Evolutionary conservation across 2,113 vertebrate species (phyloP), one percentile per base, ranked within the genome.

Genomic region (Cynocephalus volans): DNA sequence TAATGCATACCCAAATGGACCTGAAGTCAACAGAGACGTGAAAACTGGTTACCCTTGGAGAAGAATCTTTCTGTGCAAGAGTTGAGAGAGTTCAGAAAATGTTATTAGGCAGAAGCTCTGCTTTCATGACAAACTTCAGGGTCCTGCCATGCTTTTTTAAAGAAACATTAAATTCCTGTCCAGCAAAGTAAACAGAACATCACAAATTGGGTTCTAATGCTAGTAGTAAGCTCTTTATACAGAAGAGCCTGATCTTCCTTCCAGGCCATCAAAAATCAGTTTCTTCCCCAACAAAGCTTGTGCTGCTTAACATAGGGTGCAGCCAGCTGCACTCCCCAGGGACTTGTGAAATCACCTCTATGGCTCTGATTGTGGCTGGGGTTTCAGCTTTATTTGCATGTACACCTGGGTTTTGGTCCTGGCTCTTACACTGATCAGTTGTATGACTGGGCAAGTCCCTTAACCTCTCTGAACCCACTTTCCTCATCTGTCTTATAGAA

Each of bases 1-100:
- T 23, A 75, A 60, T 19, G 5, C 36, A 60, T 65, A 52, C 5
- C n/a, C 18, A 75, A 81, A 72, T 67, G 60, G 41, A 58, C 48
- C 36, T 85, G 88, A 91, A 72, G n/a, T 75, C 36, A 84, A 45
- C 85, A 88, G 36, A 83, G 62, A 93, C 26, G 70, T 77, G n/a
- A 88, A 77, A 93, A 64, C 41, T 76, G 75, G 17, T 75, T 96
- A 58, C n/a, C 86, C 14, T 19, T 54, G 19, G 73, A 91, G 90
- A 89, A 89, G 50, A 64, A 58, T 77, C 52, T 96, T 65, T 81
- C 45, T 65, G 50, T 11, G 1, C 18, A 58, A 54, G 33, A 95
- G 60, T 80, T 76, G 56, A 95, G n/a, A 79, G 26, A 9, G 41
- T 95, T 96, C 67, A 76, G 67, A 90, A 90, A 88, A 81, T 80